These are phyloP conservation scores for Agrochola lota DNA, from an alignment of 2,888 invertebrate species.

Conservation along the genomic window DNA sequence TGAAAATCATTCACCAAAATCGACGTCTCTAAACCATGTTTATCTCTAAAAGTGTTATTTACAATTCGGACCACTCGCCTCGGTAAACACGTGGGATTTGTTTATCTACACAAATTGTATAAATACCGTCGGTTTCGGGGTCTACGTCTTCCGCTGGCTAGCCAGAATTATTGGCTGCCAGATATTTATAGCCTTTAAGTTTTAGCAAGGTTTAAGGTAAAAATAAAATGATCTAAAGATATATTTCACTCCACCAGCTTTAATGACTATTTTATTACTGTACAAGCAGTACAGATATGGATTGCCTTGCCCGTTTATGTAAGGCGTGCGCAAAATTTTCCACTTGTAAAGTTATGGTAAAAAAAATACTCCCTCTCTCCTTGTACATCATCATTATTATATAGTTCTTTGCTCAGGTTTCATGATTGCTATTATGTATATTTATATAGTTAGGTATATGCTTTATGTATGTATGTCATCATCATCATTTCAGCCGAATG, in stretches of 20 bases:
- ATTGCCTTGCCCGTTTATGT: neutral
- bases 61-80: conserved; percentile 23
- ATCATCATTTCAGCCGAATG: too few species aligned
- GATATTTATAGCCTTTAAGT: conserved; percentile 1
- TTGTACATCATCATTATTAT: too few species aligned
- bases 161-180: neutral
- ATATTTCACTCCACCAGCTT: neutral
- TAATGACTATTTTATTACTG: neutral
- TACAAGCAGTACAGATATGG: neutral
- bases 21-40: neutral
- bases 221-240: neutral
- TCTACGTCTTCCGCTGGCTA: conserved; percentile 3
- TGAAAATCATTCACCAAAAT: neutral
- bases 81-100: conserved; percentile 21
- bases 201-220: neutral
- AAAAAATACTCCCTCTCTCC: too few species aligned
- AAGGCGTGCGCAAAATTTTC: neutral
- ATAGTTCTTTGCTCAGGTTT: too few species aligned
- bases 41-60: conserved; percentile 17
- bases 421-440: too few species aligned
- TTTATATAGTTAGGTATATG: too few species aligned
- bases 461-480: too few species aligned
- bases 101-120: conserved; percentile 30
- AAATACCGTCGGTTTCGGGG: conserved; percentile 6
- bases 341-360: neutral